Conservation (phyloP, 1,140 invertebrate species). For the Zaprionus gabonicus region DNA sequence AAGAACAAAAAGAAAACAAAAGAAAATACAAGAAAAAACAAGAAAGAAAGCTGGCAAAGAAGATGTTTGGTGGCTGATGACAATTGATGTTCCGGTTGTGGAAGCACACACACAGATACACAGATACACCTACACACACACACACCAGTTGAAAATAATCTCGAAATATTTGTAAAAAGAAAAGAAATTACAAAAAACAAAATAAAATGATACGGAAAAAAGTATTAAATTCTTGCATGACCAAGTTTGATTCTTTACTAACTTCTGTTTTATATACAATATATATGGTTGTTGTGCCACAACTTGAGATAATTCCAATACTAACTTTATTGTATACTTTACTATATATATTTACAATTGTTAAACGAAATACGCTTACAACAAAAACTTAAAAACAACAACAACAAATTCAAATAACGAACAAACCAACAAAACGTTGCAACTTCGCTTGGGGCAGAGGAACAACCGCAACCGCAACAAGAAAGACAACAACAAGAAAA, state of each 20-base stretch:
- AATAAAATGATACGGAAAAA: constrained; percentile 24
- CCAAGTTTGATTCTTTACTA: constrained; percentile 21
- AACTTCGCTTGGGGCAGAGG: constrained; percentile 53
- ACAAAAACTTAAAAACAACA: constrained; percentile 19
- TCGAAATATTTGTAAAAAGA: constrained; percentile 53
- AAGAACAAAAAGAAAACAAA: constrained; percentile 60
- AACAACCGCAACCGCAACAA: constrained; percentile 33
- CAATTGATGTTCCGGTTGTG: constrained; percentile 39
- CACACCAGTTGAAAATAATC: constrained; percentile 39
- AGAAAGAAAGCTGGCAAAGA: constrained; percentile 7
- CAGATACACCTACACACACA: constrained; percentile 34
- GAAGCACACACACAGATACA: constrained; percentile 46
- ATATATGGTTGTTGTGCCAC: constrained; percentile 38
- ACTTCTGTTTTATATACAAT: constrained; percentile 11
- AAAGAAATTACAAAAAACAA: constrained; percentile 14
- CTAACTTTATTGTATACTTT: constrained; percentile 10
- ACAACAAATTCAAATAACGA: background rate
- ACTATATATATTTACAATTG: constrained; percentile 46
- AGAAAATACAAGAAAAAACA: constrained; percentile 13
- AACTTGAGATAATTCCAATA: constrained; percentile 9
- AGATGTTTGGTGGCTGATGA: constrained; percentile 31
- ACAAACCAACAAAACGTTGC: constrained; percentile 41
- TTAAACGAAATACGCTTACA: constrained; percentile 51
- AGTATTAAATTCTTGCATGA: constrained; percentile 3
- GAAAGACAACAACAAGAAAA: constrained; percentile 25